Evolutionary conservation across 2,888 invertebrate species (phyloP), one percentile per base, ranked within the genome.

Genomic region (Aporophyla nigra): DNA sequence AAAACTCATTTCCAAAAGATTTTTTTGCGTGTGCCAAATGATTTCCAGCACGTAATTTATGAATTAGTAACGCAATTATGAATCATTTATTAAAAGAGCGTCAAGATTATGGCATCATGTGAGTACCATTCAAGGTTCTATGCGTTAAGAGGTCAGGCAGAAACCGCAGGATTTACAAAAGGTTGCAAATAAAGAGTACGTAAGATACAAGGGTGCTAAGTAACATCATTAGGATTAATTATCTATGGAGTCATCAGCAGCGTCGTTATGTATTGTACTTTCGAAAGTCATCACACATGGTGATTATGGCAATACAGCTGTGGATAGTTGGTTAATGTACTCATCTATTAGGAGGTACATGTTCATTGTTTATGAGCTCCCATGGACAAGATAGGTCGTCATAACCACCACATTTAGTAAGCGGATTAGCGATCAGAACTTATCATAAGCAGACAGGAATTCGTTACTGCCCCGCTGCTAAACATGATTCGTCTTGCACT

Each of bases 11-110:
- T 24, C 16, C 46, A 21, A 56, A 79, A 43, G 0, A 5, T 24
- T n/a, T n/a, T 49, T 75, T 72, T 27, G 71, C 83, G 68, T 77
- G 71, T 59, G 5, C 40, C 9, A 59, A 78, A 76, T 58, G 12
- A 49, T 46, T 74, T 62, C 12, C 16, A 19, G 56, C 56, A 24
- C 12, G 56, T 73, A 43, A 78, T 71, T 71, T 74, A n/a, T n/a
- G 53, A 78, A 78, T 82, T 76, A 53, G 78, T 74, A 75, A 69
- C 33, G 82, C 82, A 71, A 84, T 82, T 78, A 74, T 53, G 46
- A 74, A 71, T 19, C 21, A 69, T 69, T 74, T 74, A 75, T 59
- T 61, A 54, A 14, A 81, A 78, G 59, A 78, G 72, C 75, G 63
- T 84, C 56, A 78, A 81, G 70, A 84, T 43, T 83, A 66, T 84